Percentiles rank a stretch among this genome's conserved stretches.
phyloP scores from a whole-genome alignment of 2,888 invertebrate genomes.

The Dolomedes plantarius region DNA sequence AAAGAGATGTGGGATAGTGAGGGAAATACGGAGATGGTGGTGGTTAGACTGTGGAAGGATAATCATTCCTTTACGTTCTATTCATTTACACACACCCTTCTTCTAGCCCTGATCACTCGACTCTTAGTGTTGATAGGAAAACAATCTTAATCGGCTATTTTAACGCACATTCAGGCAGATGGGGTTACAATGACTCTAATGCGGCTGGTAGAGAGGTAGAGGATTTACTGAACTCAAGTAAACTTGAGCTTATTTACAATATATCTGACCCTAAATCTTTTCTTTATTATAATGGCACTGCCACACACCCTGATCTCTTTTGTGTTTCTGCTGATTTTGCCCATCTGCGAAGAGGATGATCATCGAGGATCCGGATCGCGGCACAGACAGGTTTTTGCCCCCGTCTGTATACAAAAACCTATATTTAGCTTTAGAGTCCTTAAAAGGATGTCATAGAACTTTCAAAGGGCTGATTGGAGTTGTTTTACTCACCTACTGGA shows the following conservation, averaged over 20 bases:
- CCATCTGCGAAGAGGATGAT: slow-evolving; percentile 4
- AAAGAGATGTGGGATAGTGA: no score
- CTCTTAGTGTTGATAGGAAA: neutral
- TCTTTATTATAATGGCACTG: neutral
- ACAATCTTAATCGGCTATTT: neutral
- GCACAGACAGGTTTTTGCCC: neutral
- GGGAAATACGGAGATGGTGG: neutral
- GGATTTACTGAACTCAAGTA: neutral
- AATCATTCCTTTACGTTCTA: neutral
- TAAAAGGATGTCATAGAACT: neutral
- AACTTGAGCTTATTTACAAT: neutral
- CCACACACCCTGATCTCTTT: neutral
- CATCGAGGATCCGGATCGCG: neutral
- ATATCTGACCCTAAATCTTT: neutral
- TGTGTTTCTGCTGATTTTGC: no score
- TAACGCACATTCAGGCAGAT: neutral
- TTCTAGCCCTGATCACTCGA: neutral
- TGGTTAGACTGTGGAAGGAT: neutral
- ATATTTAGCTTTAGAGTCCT: neutral
- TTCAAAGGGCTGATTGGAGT: neutral
- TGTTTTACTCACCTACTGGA: no score
- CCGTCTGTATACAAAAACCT: neutral
- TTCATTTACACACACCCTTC: neutral
- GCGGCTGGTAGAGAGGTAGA: neutral
- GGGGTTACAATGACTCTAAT: neutral